These are phyloP conservation scores for Melanchra persicariae DNA, from an alignment of 2,888 invertebrate genomes.

Conservation along the genomic window DNA sequence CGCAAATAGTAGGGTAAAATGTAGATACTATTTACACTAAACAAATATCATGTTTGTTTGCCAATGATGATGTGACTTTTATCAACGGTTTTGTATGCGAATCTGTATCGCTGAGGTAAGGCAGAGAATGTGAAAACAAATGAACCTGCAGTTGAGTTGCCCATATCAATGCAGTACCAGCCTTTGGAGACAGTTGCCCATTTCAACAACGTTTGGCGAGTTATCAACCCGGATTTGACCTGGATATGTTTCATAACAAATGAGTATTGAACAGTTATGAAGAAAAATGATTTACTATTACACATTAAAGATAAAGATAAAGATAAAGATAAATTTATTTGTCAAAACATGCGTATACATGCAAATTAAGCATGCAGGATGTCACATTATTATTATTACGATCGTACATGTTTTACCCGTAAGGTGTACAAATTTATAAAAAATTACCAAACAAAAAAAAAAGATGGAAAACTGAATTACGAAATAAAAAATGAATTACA, in stretches of 20 bases:
- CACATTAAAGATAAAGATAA: too few relatives aligned
- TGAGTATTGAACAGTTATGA: background rate
- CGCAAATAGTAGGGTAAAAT: background rate
- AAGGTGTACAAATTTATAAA: too few relatives aligned
- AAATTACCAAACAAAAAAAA: too few relatives aligned
- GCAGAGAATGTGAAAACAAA: conserved; percentile 26
- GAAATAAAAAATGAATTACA: too few relatives aligned
- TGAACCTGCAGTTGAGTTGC: conserved; percentile 5
- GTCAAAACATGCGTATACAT: too few relatives aligned
- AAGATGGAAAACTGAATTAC: too few relatives aligned
- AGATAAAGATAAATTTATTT: too few relatives aligned
- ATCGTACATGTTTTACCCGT: too few relatives aligned
- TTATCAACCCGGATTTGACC: conserved; percentile 53
- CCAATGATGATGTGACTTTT: background rate
- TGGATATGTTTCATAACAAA: background rate
- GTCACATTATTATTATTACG: too few relatives aligned
- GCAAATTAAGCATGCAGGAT: too few relatives aligned
- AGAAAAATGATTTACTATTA: background rate
- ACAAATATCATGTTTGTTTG: too few relatives aligned
- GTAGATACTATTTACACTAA: too few relatives aligned
- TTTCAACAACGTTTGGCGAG: conserved; percentile 29
- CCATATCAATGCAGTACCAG: conserved; percentile 21
- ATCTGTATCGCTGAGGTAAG: background rate
- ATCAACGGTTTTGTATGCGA: conserved; percentile 23
- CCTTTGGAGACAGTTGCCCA: background rate